Evolutionary conservation across 2,888 invertebrate species (phyloP).

Genomic region (Caprella mutica): DNA sequence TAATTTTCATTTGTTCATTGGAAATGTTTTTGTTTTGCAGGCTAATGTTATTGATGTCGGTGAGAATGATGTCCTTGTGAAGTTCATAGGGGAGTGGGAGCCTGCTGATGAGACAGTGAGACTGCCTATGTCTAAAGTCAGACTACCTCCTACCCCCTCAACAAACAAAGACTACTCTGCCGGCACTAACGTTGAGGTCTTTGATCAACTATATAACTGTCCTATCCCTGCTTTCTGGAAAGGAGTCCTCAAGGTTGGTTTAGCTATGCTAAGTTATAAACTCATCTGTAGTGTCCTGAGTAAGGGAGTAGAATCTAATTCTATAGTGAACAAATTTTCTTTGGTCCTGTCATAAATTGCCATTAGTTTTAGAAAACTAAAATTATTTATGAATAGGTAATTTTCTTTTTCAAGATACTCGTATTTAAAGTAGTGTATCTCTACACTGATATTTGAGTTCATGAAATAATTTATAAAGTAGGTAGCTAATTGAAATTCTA

Average conservation of each 20-base stretch:
- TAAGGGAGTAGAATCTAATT: no score
- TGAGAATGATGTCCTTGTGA: constrained; percentile 26
- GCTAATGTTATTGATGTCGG: constrained; percentile 28
- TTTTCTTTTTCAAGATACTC: no score
- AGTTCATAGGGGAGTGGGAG: constrained; percentile 29
- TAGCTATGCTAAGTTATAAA: no score
- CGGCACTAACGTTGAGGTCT: constrained; percentile 32
- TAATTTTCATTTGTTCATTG: background rate
- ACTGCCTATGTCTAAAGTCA: constrained; percentile 25
- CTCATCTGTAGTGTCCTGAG: no score
- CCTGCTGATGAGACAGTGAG: constrained; percentile 11
- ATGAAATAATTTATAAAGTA: no score
- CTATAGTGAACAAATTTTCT: no score
- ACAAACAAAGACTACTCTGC: constrained; percentile 24
- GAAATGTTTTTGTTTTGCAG: constrained; percentile 13
- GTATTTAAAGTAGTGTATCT: no score
- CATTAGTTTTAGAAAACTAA: no score
- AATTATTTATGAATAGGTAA: no score
- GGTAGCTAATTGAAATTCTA: no score
- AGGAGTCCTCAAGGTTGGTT: constrained; percentile 27
- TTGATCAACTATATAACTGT: constrained; percentile 19
- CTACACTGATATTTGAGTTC: no score
- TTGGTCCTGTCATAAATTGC: no score
- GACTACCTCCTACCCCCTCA: constrained; percentile 16
- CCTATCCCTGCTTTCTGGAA: constrained; percentile 30